These are phyloP conservation scores for Caenorhabditis sp. DNA, from an alignment of 2,888 invertebrate species.

Conservation along the genomic window DNA sequence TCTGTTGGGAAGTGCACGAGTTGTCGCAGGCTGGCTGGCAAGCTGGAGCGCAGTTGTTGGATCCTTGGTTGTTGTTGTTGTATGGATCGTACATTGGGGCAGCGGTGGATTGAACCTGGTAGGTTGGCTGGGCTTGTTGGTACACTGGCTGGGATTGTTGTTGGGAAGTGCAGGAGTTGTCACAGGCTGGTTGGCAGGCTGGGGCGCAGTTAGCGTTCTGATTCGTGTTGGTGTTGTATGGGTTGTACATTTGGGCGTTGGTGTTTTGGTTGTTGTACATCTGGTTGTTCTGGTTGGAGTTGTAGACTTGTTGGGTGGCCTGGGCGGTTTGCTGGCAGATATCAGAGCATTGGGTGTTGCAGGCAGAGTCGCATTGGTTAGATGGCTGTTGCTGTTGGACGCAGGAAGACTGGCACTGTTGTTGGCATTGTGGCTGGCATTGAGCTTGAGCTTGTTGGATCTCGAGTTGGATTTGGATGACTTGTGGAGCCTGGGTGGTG, in stretches of 20 bases:
- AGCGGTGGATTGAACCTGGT: constrained; percentile 35
- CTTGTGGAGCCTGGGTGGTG: constrained; percentile 65
- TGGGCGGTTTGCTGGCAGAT: constrained; percentile 66
- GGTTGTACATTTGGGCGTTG: constrained; percentile 54
- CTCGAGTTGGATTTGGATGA: constrained; percentile 64
- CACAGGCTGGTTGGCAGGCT: constrained; percentile 67
- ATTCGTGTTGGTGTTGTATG: constrained; percentile 52
- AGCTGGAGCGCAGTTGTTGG: constrained; percentile 51
- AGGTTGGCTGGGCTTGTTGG: constrained; percentile 56
- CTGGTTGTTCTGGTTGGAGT: constrained; percentile 18
- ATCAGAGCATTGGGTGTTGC: constrained; percentile 66
- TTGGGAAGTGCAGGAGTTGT: constrained; percentile 56
- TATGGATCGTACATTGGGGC: constrained; percentile 61
- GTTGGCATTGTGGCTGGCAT: constrained; percentile 73
- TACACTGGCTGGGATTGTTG: constrained; percentile 55
- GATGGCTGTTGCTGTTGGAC: constrained; percentile 71
- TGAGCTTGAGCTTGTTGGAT: constrained; percentile 60
- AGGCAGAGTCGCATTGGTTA: constrained; percentile 65
- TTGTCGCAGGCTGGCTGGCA: constrained; percentile 68
- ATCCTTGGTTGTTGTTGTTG: constrained; percentile 56
- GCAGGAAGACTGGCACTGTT: constrained; percentile 70
- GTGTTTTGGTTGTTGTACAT: constrained; percentile 40
- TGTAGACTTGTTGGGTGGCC: constrained; percentile 57
- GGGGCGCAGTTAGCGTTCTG: constrained; percentile 46
- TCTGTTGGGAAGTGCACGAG: constrained; percentile 57